Percentiles rank a stretch among this genome's conserved stretches.
Evolutionary conservation across 2,113 vertebrate species (phyloP).

Genomic region (Saccopteryx leptura): DNA sequence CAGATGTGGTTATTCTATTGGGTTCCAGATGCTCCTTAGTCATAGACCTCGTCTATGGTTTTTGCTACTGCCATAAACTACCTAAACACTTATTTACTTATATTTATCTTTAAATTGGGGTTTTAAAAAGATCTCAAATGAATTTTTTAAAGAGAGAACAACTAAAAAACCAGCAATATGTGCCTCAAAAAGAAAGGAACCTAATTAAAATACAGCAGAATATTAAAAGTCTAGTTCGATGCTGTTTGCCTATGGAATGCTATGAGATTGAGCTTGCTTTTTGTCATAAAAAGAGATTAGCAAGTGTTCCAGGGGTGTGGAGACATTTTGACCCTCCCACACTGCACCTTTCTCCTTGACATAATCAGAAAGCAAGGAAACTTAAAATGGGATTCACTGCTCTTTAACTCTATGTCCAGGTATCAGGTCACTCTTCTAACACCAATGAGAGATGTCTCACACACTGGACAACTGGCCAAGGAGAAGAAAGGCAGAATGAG

Average conservation of each 20-base stretch:
- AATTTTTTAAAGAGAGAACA: conserved; percentile 40
- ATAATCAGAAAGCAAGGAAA: not conserved
- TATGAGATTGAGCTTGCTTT: not conserved
- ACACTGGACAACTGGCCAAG: not conserved
- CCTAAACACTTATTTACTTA: not conserved
- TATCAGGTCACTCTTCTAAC: not conserved
- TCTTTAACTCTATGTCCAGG: not conserved
- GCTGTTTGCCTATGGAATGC: not conserved
- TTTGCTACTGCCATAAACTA: not conserved
- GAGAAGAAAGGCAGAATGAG: not conserved
- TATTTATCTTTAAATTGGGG: not conserved
- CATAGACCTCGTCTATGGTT: not conserved
- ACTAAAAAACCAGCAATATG: not conserved
- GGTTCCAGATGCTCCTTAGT: not conserved
- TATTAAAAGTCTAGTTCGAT: not conserved
- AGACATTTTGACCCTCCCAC: not conserved
- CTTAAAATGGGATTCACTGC: not conserved
- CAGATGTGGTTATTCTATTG: rapidly evolving
- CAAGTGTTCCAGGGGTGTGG: not conserved
- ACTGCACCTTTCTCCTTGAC: not conserved
- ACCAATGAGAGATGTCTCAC: not conserved
- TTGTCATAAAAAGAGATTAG: not conserved
- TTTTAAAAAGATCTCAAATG: not conserved
- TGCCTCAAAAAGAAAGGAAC: not conserved
- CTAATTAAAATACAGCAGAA: conserved; percentile 3